phyloP scores from a whole-genome alignment of 1,140 invertebrate species.

The Hylyphantes graminicola region DNA sequence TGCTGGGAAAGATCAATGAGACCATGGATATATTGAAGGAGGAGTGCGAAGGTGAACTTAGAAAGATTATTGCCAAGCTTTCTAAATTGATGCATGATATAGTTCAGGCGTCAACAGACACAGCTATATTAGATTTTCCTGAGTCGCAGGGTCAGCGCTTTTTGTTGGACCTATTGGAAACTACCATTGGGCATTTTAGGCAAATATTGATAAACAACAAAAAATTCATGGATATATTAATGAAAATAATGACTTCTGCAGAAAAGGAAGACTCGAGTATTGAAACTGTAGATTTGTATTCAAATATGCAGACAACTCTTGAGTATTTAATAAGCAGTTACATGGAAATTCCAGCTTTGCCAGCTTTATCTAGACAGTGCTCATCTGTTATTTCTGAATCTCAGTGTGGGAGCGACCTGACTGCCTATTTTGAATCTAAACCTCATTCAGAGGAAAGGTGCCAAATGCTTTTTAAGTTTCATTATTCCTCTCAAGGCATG shows the following conservation, averaged over 20 bases:
- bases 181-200: slow-evolving; percentile 20
- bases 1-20: slow-evolving; percentile 85
- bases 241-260: not conserved
- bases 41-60: slow-evolving; percentile 83
- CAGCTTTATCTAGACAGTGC: not conserved
- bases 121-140: slow-evolving; percentile 12
- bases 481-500: slow-evolving; percentile 77
- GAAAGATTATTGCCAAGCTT: slow-evolving; percentile 80
- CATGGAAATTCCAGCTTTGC: slow-evolving; percentile 2
- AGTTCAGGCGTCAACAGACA: slow-evolving; percentile 37
- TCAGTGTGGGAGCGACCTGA: slow-evolving; percentile 5
- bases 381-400: slow-evolving; percentile 38
- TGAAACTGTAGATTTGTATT: slow-evolving; percentile 86
- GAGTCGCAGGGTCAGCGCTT: not conserved
- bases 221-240: slow-evolving; percentile 12
- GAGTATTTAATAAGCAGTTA: slow-evolving; percentile 32
- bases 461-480: slow-evolving; percentile 79
- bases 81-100: slow-evolving; percentile 79
- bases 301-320: slow-evolving; percentile 74
- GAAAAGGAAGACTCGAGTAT: not conserved
- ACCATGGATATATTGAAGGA: slow-evolving; percentile 85
- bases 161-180: slow-evolving; percentile 27
- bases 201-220: slow-evolving; percentile 12
- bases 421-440: not conserved
- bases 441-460: not conserved